Evolutionary conservation across 2,797 vertebrate species (phyloP).

Genomic region (Enoplosus armatus): DNA sequence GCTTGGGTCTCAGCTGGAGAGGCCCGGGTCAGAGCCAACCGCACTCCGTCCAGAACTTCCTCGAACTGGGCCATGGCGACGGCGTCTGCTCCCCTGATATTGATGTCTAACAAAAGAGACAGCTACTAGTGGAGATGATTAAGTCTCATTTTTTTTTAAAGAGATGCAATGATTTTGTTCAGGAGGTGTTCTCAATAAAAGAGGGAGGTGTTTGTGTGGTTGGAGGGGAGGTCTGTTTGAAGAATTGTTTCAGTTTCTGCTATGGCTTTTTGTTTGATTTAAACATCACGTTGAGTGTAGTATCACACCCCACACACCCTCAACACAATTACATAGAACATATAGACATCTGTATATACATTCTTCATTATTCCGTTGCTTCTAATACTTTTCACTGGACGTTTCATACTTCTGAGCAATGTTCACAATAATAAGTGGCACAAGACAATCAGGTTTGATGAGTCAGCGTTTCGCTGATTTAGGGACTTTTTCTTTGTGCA

Average conservation of each 20-base stretch:
- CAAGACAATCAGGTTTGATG: neutral
- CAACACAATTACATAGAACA: neutral
- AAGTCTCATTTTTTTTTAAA: neutral
- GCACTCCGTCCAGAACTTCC: slow-evolving; percentile 80
- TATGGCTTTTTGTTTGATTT: neutral
- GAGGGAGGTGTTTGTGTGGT: slow-evolving; percentile 40
- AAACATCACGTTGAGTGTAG: neutral
- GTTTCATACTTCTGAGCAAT: neutral
- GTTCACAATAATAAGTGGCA: neutral
- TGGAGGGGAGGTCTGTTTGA: slow-evolving; percentile 4
- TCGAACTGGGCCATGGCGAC: slow-evolving; percentile 82
- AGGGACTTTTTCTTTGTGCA: neutral
- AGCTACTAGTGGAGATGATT: neutral
- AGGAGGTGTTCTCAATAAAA: slow-evolving; percentile 38
- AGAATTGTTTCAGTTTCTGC: neutral
- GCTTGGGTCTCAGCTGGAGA: slow-evolving; percentile 64
- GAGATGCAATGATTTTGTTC: slow-evolving; percentile 16
- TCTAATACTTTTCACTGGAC: neutral
- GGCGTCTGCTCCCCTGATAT: accelerated
- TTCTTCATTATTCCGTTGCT: neutral
- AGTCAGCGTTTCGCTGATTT: neutral
- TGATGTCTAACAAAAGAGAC: neutral
- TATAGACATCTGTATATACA: neutral
- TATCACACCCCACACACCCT: neutral
- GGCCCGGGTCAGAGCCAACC: slow-evolving; percentile 70